A percentile compares a stretch with the other conserved stretches of the same genome.
Conservation (phyloP, 92 coral and sea anemone species). For the Epizoanthus stellaris region DNA sequence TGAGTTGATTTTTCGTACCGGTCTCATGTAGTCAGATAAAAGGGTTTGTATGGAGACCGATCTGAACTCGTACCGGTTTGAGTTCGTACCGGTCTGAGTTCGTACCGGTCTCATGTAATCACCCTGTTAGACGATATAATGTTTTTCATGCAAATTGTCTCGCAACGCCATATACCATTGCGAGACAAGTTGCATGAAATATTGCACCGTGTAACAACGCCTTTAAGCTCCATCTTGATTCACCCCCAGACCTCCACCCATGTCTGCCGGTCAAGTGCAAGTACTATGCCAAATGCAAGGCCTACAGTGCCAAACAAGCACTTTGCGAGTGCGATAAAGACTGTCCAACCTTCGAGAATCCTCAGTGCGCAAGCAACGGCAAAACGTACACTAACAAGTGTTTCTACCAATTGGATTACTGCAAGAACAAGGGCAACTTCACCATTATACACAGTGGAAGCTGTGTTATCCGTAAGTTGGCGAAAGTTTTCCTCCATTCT, state of each 20-base stretch:
- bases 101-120: too few relatives aligned
- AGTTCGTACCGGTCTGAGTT: too few relatives aligned
- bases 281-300: conserved; percentile 65
- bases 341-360: conserved; percentile 70
- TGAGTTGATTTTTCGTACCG: too few relatives aligned
- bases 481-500: too few relatives aligned
- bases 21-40: too few relatives aligned
- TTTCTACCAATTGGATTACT: conserved; percentile 41
- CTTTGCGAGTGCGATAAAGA: conserved; percentile 68
- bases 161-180: too few relatives aligned
- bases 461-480: conserved; percentile 37
- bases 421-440: conserved; percentile 47
- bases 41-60: too few relatives aligned
- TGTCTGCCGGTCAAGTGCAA: conserved; percentile 62
- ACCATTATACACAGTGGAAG: conserved; percentile 58
- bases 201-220: too few relatives aligned
- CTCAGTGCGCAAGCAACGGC: conserved; percentile 55
- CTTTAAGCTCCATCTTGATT: neutral
- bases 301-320: conserved; percentile 69
- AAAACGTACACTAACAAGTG: conserved; percentile 65
- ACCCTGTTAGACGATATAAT: too few relatives aligned
- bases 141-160: too few relatives aligned
- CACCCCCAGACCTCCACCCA: conserved; percentile 63
- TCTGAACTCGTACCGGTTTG: too few relatives aligned
- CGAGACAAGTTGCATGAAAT: too few relatives aligned